These are phyloP conservation scores for Chaetogeoica ovagalla DNA, from an alignment of 2,888 invertebrate species.

Conservation along the genomic window DNA sequence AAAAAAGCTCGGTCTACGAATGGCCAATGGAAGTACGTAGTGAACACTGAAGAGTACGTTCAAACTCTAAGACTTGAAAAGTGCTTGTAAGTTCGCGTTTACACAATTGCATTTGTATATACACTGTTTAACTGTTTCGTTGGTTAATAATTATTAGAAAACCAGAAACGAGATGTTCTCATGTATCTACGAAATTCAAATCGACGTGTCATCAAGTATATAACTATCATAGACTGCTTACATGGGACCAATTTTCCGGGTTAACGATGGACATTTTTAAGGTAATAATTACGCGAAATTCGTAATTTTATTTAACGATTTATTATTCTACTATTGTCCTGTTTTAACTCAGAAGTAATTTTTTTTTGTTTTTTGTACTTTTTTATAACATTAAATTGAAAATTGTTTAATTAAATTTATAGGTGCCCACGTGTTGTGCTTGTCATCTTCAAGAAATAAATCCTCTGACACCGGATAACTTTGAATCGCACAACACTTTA, in stretches of 20 bases:
- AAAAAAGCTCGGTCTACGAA: conserved; percentile 78
- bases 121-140: background rate
- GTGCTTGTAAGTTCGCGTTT: conserved; percentile 68
- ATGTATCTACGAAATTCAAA: conserved; percentile 76
- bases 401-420: conserved; percentile 35
- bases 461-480: conserved; percentile 36
- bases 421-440: conserved; percentile 79
- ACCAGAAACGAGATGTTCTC: conserved; percentile 75
- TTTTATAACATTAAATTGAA: too few species aligned
- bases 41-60: conserved; percentile 81
- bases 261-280: conserved; percentile 84
- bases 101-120: background rate
- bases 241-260: conserved; percentile 79
- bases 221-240: conserved; percentile 78
- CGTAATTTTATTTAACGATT: background rate
- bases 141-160: conserved; percentile 63
- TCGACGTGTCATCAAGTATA: conserved; percentile 82
- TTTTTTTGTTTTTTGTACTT: too few species aligned
- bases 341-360: too few species aligned
- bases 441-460: conserved; percentile 66
- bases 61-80: conserved; percentile 81
- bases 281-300: conserved; percentile 60
- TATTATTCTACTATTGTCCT: too few species aligned
- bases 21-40: conserved; percentile 83
- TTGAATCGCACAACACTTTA: conserved; percentile 47